Conservation (phyloP, 1,140 invertebrate genomes). For the Drosophila busckii region DNA sequence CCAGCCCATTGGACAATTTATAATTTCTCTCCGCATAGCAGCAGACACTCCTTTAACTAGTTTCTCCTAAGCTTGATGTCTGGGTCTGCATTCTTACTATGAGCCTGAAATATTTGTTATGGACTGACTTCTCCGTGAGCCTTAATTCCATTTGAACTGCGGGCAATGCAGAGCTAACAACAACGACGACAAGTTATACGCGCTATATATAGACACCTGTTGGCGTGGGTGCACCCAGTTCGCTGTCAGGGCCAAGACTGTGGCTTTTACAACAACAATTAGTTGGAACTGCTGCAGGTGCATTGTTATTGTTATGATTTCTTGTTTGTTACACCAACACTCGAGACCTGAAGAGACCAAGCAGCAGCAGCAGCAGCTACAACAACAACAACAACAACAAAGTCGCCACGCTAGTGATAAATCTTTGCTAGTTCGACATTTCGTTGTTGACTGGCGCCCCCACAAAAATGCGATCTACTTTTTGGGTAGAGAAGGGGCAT, state of each 20-base stretch:
- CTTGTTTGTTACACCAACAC: not conserved
- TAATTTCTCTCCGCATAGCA: too few relatives aligned
- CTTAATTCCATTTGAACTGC: too few relatives aligned
- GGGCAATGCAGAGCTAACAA: too few relatives aligned
- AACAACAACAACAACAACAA: constrained; percentile 7
- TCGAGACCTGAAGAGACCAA: constrained; percentile 15
- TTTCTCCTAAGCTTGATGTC: too few relatives aligned
- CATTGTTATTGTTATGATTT: constrained; percentile 16
- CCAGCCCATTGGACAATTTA: too few relatives aligned
- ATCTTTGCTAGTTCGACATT: constrained; percentile 15
- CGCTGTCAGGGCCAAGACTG: constrained; percentile 26
- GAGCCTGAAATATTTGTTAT: too few relatives aligned
- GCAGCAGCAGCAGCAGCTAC: too few relatives aligned
- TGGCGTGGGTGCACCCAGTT: constrained; percentile 7
- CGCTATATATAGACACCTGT: constrained; percentile 17
- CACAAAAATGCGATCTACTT: constrained; percentile 9
- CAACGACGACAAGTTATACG: too few relatives aligned
- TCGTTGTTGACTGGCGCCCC: constrained; percentile 7
- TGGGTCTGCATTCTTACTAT: too few relatives aligned
- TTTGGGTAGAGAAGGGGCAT: not conserved
- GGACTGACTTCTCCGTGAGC: too few relatives aligned
- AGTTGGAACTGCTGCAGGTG: constrained; percentile 18
- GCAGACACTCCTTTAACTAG: too few relatives aligned
- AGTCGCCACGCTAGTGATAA: constrained; percentile 2
- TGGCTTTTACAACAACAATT: constrained; percentile 8